phyloP scores from a whole-genome alignment of 2,888 invertebrate species.

The Andrena haemorrhoa region DNA sequence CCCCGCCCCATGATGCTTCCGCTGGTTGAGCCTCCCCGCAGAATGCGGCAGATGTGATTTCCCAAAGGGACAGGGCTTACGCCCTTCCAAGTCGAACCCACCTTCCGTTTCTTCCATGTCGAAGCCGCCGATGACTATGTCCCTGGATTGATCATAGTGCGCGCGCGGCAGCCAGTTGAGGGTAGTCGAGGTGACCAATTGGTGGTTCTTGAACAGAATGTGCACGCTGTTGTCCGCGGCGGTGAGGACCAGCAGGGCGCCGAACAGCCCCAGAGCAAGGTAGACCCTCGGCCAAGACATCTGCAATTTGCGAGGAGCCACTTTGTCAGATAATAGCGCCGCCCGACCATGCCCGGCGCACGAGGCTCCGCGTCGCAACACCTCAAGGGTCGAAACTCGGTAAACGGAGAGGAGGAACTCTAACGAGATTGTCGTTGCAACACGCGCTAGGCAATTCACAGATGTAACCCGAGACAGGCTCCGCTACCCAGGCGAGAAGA shows the following conservation, averaged over 20 bases:
- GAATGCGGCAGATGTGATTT: no score
- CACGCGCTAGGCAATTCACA: constrained; percentile 30
- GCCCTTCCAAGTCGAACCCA: constrained; percentile 34
- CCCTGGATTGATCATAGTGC: constrained; percentile 86
- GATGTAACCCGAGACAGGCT: constrained; percentile 35
- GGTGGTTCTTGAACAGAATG: constrained; percentile 85
- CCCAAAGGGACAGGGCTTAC: no score
- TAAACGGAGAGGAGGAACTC: constrained; percentile 29
- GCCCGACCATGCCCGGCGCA: no score
- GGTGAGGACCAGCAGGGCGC: constrained; percentile 56
- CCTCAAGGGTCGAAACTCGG: constrained; percentile 6
- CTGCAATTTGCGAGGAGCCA: constrained; percentile 62
- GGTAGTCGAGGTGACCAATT: constrained; percentile 92
- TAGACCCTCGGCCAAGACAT: constrained; percentile 70
- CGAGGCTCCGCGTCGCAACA: not conserved
- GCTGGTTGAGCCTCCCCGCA: no score
- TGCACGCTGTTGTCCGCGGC: constrained; percentile 83
- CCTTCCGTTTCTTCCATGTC: constrained; percentile 74
- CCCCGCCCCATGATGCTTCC: no score
- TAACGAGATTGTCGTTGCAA: constrained; percentile 40
- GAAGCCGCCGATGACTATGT: constrained; percentile 88
- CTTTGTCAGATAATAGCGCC: not conserved
- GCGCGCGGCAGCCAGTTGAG: constrained; percentile 90
- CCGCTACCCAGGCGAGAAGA: constrained; percentile 6
- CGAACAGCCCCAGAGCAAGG: constrained; percentile 61